These are phyloP conservation scores for Lithobates sylvaticus DNA, from an alignment of 2,797 vertebrate species.

Conservation along the genomic window DNA sequence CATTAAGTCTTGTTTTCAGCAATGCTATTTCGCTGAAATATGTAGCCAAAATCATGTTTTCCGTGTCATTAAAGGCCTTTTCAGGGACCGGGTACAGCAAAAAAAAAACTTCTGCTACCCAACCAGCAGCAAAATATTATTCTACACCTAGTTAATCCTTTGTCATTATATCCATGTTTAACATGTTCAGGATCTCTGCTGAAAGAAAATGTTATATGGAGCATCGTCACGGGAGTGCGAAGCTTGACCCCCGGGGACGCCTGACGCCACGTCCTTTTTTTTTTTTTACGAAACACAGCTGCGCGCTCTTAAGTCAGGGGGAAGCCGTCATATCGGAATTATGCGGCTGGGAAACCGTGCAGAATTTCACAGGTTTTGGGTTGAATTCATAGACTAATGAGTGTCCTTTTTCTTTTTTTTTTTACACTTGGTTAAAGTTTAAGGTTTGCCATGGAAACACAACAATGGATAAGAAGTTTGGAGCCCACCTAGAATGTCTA, in stretches of 20 bases:
- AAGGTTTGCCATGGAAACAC: conserved; percentile 4
- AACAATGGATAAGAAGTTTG: conserved; percentile 4
- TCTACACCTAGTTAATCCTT: conserved; percentile 11
- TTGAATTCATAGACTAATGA: conserved; percentile 20
- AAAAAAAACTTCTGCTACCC: no score
- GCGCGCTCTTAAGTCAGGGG: background rate
- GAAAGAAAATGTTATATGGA: conserved; percentile 25
- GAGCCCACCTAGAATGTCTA: conserved; percentile 9
- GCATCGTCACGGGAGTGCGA: background rate
- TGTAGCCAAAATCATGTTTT: no score
- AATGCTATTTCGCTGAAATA: no score
- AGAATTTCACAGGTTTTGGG: background rate
- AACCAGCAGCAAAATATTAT: background rate
- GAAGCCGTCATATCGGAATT: conserved; percentile 11
- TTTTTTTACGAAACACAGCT: conserved; percentile 19
- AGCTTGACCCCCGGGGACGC: conserved; percentile 5
- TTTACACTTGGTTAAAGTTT: conserved; percentile 20
- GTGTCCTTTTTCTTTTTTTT: no score
- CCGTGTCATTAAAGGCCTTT: no score
- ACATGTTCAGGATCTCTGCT: conserved; percentile 10
- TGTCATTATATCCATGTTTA: conserved; percentile 10
- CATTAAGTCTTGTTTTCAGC: no score
- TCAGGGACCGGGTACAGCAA: no score
- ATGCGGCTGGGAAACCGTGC: background rate
- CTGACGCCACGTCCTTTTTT: background rate